These are phyloP conservation scores for Caenorhabditis zanzibari DNA, from an alignment of 2,888 invertebrate species.

Conservation along the genomic window DNA sequence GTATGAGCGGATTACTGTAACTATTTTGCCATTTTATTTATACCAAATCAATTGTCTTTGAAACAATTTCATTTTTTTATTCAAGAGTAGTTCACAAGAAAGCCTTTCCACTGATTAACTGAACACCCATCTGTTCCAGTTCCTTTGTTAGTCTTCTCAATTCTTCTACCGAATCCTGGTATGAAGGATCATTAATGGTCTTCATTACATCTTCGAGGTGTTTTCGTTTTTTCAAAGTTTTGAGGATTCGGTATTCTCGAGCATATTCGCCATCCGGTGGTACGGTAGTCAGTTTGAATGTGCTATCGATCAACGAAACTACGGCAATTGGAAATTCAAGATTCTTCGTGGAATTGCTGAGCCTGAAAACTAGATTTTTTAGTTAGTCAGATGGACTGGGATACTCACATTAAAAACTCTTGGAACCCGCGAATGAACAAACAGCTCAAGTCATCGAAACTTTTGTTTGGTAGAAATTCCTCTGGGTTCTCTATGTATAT, in stretches of 20 bases:
- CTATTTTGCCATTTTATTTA: too few species aligned
- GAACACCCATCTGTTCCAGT: too few species aligned
- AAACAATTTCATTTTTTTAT: too few species aligned
- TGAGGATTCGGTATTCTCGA: neutral
- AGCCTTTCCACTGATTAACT: too few species aligned
- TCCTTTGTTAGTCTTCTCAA: too few species aligned
- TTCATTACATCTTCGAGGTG: neutral
- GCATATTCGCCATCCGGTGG: neutral
- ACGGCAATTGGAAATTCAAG: neutral
- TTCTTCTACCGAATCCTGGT: too few species aligned
- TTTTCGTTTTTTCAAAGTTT: neutral
- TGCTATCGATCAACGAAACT: neutral
- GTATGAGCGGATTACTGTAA: too few species aligned
- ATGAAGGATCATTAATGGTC: too few species aligned
- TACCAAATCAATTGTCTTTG: too few species aligned
- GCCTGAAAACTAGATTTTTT: neutral
- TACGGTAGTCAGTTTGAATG: neutral
- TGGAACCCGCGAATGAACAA: neutral
- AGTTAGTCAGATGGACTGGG: neutral
- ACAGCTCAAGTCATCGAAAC: neutral
- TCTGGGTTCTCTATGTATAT: neutral
- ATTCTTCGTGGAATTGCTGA: neutral
- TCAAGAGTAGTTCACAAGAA: too few species aligned
- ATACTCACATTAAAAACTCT: neutral
- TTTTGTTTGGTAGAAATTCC: neutral